Evolutionary conservation across 2,888 invertebrate genomes (phyloP).

Genomic region (Rhyacophila evoluta): DNA sequence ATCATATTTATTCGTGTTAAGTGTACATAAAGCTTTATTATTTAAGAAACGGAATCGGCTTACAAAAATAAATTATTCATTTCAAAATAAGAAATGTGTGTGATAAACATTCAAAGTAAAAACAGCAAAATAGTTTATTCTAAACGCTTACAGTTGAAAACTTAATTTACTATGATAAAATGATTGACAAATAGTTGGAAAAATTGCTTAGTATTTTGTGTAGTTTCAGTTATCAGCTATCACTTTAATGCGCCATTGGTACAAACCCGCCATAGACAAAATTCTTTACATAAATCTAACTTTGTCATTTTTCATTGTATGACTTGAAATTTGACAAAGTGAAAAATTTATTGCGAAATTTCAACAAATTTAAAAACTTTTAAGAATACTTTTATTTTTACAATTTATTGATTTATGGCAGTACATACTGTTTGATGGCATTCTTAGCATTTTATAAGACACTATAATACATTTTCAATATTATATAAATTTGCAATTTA

Average conservation of each 20-base stretch:
- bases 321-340: neutral
- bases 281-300: neutral
- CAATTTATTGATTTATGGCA: neutral
- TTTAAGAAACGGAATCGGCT: neutral
- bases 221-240: neutral
- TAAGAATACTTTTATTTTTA: neutral
- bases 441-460: constrained; percentile 16
- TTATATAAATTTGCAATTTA: neutral
- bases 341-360: neutral
- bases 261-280: neutral
- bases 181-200: neutral
- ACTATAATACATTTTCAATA: constrained; percentile 9
- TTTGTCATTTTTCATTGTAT: neutral
- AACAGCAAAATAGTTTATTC: constrained; percentile 2
- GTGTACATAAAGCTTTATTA: neutral
- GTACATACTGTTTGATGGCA: constrained; percentile 6
- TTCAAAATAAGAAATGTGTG: neutral
- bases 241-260: neutral
- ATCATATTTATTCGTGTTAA: neutral
- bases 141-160: neutral
- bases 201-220: neutral
- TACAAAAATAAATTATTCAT: constrained; percentile 12
- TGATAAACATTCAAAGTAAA: neutral
- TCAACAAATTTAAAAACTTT: neutral
- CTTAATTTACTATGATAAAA: neutral